Evolutionary conservation across 2,888 invertebrate species (phyloP).

Genomic region (Hyles lineata): DNA sequence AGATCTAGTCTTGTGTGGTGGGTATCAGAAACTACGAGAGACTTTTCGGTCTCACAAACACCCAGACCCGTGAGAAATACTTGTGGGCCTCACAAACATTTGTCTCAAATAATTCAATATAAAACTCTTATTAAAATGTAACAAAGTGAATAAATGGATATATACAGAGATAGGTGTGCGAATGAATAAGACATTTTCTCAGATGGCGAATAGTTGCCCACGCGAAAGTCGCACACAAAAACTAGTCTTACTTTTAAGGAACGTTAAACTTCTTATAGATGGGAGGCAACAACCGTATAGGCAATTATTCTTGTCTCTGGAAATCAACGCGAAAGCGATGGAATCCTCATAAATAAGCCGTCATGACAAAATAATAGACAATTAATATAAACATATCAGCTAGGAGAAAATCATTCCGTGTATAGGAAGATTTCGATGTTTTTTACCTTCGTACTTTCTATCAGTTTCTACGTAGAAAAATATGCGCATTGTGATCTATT

Average conservation of each 20-base stretch:
- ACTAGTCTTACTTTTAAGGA: slow-evolving; percentile 2
- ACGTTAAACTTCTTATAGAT: background rate
- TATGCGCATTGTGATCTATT: slow-evolving; percentile 15
- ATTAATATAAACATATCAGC: background rate
- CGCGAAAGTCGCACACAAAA: background rate
- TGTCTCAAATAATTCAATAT: background rate
- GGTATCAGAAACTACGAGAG: no score
- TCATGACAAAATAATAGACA: background rate
- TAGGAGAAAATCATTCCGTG: background rate
- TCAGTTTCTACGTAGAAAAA: background rate
- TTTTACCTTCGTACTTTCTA: background rate
- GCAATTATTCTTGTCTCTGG: background rate
- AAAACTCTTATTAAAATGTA: background rate
- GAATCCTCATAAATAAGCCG: slow-evolving; percentile 1
- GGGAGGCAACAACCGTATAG: background rate
- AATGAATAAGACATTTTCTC: background rate
- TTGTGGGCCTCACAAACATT: background rate
- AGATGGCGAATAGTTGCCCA: background rate
- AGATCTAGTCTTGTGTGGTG: no score
- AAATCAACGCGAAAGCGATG: background rate
- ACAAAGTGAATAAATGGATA: background rate
- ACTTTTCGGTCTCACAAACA: background rate
- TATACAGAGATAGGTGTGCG: background rate
- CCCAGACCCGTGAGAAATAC: no score
- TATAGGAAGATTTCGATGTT: background rate